Evolutionary conservation across 1,140 invertebrate species (phyloP).

Genomic region (Sminthurinus signatus): DNA sequence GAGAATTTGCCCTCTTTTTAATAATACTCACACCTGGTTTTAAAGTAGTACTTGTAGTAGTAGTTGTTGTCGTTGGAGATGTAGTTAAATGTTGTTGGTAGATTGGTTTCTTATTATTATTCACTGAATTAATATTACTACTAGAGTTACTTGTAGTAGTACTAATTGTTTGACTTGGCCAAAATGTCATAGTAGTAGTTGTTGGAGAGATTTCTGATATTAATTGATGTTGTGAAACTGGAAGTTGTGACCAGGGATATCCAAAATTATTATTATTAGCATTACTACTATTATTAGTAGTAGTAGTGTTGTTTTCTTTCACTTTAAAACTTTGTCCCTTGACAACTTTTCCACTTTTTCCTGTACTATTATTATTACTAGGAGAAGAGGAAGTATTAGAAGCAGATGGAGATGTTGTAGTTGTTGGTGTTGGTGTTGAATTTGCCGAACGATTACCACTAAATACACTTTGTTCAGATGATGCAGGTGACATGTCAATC

Average conservation of each 20-base stretch:
- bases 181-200: slow-evolving; percentile 10
- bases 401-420: slow-evolving; percentile 8
- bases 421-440: slow-evolving; percentile 36
- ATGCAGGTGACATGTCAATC: slow-evolving; percentile 41
- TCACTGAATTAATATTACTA: not conserved
- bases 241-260: not conserved
- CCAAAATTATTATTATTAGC: not conserved
- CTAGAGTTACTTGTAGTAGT: not conserved
- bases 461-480: slow-evolving; percentile 25
- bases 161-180: slow-evolving; percentile 6
- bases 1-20: slow-evolving; percentile 44
- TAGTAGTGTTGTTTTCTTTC: too few species aligned
- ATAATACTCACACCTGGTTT: not conserved
- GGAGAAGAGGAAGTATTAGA: too few species aligned
- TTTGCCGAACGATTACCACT: slow-evolving; percentile 33
- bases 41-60: not conserved
- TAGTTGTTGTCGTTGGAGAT: not conserved
- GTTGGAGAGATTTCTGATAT: not conserved
- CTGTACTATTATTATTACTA: too few species aligned
- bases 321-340: not conserved
- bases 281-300: not conserved
- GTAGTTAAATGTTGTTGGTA: slow-evolving; percentile 20
- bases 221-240: too few species aligned
- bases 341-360: not conserved
- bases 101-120: slow-evolving; percentile 14